A percentile compares a stretch with the other conserved stretches of the same genome.
Evolutionary conservation across 35 echinoderm and acorn worm species (phyloP).

Genomic region (Stichopus chloronotus): DNA sequence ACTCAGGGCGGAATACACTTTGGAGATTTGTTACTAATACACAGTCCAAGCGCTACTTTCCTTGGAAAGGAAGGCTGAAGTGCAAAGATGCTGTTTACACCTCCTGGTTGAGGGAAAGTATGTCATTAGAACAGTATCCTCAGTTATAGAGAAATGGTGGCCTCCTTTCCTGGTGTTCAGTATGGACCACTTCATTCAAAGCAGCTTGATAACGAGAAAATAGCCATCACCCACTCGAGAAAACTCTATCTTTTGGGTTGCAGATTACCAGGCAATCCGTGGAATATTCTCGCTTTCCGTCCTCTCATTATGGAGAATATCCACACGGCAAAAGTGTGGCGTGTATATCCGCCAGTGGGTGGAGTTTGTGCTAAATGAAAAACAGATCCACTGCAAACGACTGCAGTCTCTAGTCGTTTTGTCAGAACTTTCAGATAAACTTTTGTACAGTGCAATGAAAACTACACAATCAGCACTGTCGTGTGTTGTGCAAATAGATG

Average conservation of each 20-base stretch:
- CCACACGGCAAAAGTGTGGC: background rate
- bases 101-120: no score
- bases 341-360: constrained; percentile 15
- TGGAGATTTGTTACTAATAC: background rate
- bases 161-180: constrained; percentile 61
- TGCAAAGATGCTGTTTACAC: no score
- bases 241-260: background rate
- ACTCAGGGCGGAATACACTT: no score
- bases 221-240: background rate
- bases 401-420: background rate
- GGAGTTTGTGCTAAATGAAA: background rate
- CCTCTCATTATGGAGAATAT: constrained; percentile 26
- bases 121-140: background rate
- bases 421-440: background rate
- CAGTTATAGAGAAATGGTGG: constrained; percentile 68
- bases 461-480: background rate
- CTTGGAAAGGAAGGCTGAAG: no score
- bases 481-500: background rate
- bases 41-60: no score
- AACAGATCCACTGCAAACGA: no score
- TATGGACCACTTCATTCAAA: constrained; percentile 56
- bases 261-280: constrained; percentile 27
- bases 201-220: no score
- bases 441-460: background rate
- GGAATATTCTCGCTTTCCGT: constrained; percentile 18